Evolutionary conservation across 2,888 invertebrate genomes (phyloP).

Genomic region (Hirtodrosophila duncani): DNA sequence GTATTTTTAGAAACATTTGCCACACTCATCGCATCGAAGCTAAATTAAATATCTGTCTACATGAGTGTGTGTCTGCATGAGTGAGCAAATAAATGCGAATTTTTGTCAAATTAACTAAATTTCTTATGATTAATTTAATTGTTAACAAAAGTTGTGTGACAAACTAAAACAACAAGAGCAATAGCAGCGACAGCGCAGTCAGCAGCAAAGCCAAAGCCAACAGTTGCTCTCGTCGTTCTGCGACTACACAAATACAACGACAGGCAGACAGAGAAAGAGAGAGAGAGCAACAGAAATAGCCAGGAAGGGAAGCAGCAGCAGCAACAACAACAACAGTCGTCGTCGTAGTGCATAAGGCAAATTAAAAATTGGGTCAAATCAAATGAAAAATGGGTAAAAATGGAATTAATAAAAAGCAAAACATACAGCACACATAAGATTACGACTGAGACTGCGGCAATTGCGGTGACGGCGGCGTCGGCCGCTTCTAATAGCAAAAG

Average conservation of each 20-base stretch:
- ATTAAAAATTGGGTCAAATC: slow-evolving; percentile 51
- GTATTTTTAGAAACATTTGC: too few species aligned
- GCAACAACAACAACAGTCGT: slow-evolving; percentile 17
- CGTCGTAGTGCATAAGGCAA: slow-evolving; percentile 22
- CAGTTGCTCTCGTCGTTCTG: background rate
- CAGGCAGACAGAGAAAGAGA: background rate
- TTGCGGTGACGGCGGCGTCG: slow-evolving; percentile 21
- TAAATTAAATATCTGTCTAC: too few species aligned
- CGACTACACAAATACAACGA: background rate
- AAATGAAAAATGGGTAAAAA: slow-evolving; percentile 32
- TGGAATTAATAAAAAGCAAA: slow-evolving; percentile 39
- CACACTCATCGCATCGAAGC: too few species aligned
- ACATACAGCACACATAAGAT: slow-evolving; percentile 29
- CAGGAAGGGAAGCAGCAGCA: slow-evolving; percentile 25
- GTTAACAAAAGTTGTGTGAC: slow-evolving; percentile 2
- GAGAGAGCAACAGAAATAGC: slow-evolving; percentile 4
- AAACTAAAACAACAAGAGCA: too few species aligned
- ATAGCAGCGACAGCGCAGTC: too few species aligned
- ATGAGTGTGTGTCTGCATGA: too few species aligned
- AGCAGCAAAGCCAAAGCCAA: background rate
- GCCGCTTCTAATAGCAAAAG: slow-evolving; percentile 42
- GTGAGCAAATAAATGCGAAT: too few species aligned
- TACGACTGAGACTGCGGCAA: too few species aligned
- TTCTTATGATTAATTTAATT: slow-evolving; percentile 12
- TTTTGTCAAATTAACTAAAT: too few species aligned